phyloP scores from a whole-genome alignment of 2,113 vertebrate species.

The Cyprinus carpio region DNA sequence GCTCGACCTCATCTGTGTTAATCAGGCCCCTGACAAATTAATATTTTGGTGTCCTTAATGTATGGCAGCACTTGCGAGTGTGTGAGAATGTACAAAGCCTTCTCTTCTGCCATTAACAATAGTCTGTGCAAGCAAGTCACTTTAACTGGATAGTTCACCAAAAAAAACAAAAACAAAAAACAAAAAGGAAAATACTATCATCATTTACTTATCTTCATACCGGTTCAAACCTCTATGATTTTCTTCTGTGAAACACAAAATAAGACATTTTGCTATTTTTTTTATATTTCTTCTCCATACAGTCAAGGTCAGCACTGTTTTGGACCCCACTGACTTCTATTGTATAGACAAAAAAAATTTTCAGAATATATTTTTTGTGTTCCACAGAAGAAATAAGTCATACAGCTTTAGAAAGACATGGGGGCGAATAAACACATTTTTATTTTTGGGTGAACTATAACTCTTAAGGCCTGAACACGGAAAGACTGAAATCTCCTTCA shows the following conservation, averaged over 20 bases:
- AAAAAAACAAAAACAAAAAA: too few species aligned
- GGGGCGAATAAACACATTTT: neutral
- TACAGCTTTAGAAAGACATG: neutral
- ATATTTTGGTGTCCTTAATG: constrained; percentile 23
- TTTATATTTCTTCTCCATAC: neutral
- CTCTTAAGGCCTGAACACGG: neutral
- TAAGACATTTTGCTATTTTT: neutral
- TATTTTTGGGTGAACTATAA: neutral
- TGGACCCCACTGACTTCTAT: neutral
- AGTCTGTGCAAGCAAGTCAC: neutral
- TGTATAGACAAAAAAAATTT: neutral
- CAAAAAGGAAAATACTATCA: neutral
- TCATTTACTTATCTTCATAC: neutral
- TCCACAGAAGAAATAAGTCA: neutral
- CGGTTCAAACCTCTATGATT: neutral
- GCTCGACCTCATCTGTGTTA: constrained; percentile 29
- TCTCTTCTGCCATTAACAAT: neutral
- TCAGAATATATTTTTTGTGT: neutral
- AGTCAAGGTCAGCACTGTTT: neutral
- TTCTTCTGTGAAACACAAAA: neutral
- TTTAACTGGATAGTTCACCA: neutral
- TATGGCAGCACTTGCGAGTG: neutral
- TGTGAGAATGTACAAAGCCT: neutral
- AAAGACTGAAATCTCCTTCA: neutral
- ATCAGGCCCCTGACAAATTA: constrained; percentile 12